These are phyloP conservation scores for Lepisosteus oculatus DNA, from an alignment of 2,113 vertebrate species.

Conservation along the genomic window DNA sequence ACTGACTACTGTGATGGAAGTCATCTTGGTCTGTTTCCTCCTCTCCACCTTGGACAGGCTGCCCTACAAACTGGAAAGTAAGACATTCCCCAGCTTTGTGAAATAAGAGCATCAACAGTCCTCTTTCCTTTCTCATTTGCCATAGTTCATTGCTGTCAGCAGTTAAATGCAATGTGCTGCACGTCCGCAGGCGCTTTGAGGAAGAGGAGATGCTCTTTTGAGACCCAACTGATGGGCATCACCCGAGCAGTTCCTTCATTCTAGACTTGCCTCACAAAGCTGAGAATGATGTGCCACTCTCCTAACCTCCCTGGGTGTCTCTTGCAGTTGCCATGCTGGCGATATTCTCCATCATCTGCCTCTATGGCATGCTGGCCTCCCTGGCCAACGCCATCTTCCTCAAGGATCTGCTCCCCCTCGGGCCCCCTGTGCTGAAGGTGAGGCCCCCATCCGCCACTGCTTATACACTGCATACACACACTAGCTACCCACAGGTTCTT, in stretches of 20 bases:
- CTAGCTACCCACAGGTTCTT: too few species aligned
- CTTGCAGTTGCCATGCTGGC: constrained; percentile 68
- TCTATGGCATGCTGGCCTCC: constrained; percentile 74
- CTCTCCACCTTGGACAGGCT: constrained; percentile 74
- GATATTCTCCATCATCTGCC: constrained; percentile 64
- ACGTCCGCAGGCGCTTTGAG: too few species aligned
- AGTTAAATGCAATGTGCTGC: too few species aligned
- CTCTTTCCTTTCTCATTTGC: too few species aligned
- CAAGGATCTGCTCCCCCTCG: constrained; percentile 67
- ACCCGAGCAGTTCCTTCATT: too few species aligned
- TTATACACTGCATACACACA: too few species aligned
- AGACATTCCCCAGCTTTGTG: constrained; percentile 20
- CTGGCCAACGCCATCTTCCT: constrained; percentile 70
- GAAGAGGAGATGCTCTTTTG: too few species aligned
- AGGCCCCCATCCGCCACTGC: background rate
- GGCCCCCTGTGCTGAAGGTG: constrained; percentile 70
- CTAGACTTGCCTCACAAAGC: too few species aligned
- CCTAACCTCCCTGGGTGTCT: background rate
- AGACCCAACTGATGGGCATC: too few species aligned
- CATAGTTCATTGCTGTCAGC: too few species aligned
- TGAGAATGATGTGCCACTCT: too few species aligned
- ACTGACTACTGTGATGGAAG: constrained; percentile 70
- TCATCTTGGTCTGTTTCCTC: constrained; percentile 73
- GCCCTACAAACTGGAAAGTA: constrained; percentile 75
- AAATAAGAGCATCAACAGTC: too few species aligned